A percentile compares a stretch with the other conserved stretches of the same genome.
Evolutionary conservation across 2,797 vertebrate species (phyloP).

Genomic region (Lagorchestes hirsutus): DNA sequence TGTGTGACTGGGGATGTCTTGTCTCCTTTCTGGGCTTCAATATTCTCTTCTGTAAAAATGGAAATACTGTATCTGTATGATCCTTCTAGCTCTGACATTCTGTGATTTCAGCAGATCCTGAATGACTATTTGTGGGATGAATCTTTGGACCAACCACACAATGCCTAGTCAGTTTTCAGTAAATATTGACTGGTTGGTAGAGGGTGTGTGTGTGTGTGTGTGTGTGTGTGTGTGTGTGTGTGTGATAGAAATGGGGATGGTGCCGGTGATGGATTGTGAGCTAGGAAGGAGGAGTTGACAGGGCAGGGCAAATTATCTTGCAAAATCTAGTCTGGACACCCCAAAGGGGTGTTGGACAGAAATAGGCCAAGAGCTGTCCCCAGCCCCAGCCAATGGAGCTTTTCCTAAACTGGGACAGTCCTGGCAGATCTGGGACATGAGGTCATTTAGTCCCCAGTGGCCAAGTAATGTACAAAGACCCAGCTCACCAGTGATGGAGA

Average conservation of each 20-base stretch:
- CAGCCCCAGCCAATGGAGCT: neutral
- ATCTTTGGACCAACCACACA: neutral
- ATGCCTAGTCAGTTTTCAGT: neutral
- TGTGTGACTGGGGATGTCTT: neutral
- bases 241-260: neutral
- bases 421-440: slow-evolving; percentile 73
- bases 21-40: neutral
- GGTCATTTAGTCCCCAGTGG: slow-evolving; percentile 54
- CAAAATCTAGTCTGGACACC: slow-evolving; percentile 27
- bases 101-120: neutral
- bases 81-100: neutral
- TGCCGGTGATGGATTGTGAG: neutral
- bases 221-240: neutral
- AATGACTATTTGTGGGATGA: neutral
- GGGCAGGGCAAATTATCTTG: neutral
- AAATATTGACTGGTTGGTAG: neutral
- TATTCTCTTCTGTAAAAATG: neutral
- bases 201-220: neutral
- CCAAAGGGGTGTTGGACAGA: slow-evolving; percentile 60
- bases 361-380: slow-evolving; percentile 55
- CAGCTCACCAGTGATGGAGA: neutral
- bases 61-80: neutral
- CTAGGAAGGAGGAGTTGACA: neutral
- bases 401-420: slow-evolving; percentile 73
- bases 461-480: accelerated